Base-by-base conservation (phyloP, 1,140 invertebrate species). In the Sarcophaga bullata region DNA sequence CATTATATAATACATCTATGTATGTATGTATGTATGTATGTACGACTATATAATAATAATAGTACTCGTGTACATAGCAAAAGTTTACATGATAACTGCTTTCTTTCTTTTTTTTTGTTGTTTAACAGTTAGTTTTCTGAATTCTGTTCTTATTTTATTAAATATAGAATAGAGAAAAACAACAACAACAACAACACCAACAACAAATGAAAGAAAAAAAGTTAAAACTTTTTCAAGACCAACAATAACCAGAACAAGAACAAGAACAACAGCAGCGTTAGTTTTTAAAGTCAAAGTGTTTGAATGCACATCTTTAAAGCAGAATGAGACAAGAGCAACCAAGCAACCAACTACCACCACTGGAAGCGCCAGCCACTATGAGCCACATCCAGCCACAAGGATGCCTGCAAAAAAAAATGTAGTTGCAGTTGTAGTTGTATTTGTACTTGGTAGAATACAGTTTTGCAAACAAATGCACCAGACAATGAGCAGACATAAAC, bases 401-500 rank as follows among this genome's bases (percentile, higher is more conserved):
- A 82, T 82, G 4, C 1, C 25, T 2, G 4, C 25, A 37, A 37
- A 37, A 37, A 37, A 37, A 37, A 72, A 82, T 3, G 46, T 76
- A 68, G 62, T 68, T 19, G 62, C 62, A 19, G 62, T 8, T 76
- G 7, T 78, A 50, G 17, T 78, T 78, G 17, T 78, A 10, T 7
- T 19, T 37, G 25, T 37, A 37, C n/a, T n/a, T n/a, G n/a, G n/a
- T n/a, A n/a, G 1, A 37, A 37, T 37, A 4, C 4, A 37, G 50
- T 50, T 76, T 48, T 58, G 25, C 19, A 25, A 75, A 58, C 80
- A 80, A 68, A 58, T 62, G 80, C 80, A 80, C 37, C 52, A 81
- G 81, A 81, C 81, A 81, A 72, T 73, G 72, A 52, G 72, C 72
- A 82, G 81, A 82, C 81, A 82, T 49, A 82, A 72, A 75, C 37